phyloP scores from a whole-genome alignment of 1,140 invertebrate genomes.

The Lepeophtheirus salmonis region DNA sequence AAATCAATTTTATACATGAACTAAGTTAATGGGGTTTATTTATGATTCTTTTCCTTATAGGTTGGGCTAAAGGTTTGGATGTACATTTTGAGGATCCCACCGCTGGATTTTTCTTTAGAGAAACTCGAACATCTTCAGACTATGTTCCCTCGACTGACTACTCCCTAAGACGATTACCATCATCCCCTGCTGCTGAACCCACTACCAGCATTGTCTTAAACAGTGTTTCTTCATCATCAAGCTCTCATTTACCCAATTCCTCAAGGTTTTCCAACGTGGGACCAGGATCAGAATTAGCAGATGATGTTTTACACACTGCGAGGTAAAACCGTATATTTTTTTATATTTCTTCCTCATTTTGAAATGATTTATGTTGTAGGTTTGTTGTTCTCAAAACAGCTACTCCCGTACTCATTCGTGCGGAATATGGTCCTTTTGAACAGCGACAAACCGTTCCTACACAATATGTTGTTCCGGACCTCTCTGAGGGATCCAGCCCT shows the following conservation, averaged over 20 bases:
- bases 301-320: conserved; percentile 18
- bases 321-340: conserved; percentile 20
- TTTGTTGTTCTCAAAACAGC: conserved; percentile 73
- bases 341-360: neutral
- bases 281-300: neutral
- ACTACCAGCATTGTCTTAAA: conserved; percentile 7
- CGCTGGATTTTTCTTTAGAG: conserved; percentile 22
- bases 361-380: conserved; percentile 27
- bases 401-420: conserved; percentile 60
- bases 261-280: conserved; percentile 14
- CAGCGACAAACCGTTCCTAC: conserved; percentile 82
- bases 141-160: neutral
- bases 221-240: neutral
- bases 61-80: conserved; percentile 15
- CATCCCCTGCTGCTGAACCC: neutral
- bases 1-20: neutral
- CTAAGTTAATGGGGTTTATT: neutral
- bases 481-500: conserved; percentile 33
- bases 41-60: neutral
- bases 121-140: neutral
- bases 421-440: conserved; percentile 75
- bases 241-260: neutral
- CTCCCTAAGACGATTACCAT: neutral
- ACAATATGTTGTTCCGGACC: conserved; percentile 60
- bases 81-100: conserved; percentile 23